These are phyloP conservation scores for Phyllotreta striolata DNA, from an alignment of 2,888 invertebrate genomes.

Conservation along the genomic window DNA sequence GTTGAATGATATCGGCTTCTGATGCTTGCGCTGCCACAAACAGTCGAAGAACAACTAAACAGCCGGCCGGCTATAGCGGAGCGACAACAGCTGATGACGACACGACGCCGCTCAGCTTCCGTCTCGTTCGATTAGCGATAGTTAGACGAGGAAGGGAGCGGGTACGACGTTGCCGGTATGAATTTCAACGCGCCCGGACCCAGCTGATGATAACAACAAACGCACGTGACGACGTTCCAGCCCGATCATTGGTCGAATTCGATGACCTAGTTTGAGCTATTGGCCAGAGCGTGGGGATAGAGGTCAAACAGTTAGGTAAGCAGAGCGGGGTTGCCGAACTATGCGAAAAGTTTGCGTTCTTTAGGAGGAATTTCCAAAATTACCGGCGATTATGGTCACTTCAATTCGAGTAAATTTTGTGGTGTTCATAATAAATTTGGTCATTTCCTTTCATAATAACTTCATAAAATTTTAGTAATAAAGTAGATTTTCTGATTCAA, in stretches of 20 bases:
- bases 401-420: not conserved
- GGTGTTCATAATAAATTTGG: no score
- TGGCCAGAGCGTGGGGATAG: slow-evolving; percentile 57
- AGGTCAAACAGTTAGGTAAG: slow-evolving; percentile 52
- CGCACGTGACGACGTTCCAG: slow-evolving; percentile 66
- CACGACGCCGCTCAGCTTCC: not conserved
- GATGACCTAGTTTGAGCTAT: slow-evolving; percentile 68
- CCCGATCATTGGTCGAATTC: slow-evolving; percentile 60
- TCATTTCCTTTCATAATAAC: no score
- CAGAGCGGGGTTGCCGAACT: slow-evolving; percentile 20
- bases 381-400: not conserved
- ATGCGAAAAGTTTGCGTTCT: slow-evolving; percentile 5
- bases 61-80: slow-evolving; percentile 56
- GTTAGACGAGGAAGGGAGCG: slow-evolving; percentile 9
- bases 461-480: no score
- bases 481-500: no score
- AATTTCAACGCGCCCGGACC: slow-evolving; percentile 58
- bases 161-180: slow-evolving; percentile 14
- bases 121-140: slow-evolving; percentile 5
- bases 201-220: slow-evolving; percentile 77
- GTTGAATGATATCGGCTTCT: slow-evolving; percentile 37
- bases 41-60: slow-evolving; percentile 58
- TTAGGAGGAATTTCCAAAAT: not conserved
- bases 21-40: slow-evolving; percentile 48
- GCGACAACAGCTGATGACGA: slow-evolving; percentile 58